These are phyloP conservation scores for Corythornis cristatus DNA, from an alignment of 2,113 vertebrate species.

Conservation along the genomic window DNA sequence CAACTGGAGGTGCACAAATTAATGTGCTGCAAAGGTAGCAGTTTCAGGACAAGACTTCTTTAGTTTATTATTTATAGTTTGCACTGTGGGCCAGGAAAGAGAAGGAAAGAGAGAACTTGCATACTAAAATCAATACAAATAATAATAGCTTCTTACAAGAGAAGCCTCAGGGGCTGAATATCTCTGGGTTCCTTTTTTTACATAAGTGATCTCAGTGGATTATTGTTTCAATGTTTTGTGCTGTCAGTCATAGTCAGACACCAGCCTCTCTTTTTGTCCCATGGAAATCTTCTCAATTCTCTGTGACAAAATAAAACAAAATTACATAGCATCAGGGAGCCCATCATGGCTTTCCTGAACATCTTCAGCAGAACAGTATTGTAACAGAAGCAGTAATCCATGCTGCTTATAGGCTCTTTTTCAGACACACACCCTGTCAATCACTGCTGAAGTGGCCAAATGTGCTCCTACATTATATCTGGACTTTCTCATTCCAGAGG, in stretches of 20 bases:
- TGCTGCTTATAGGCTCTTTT: background rate
- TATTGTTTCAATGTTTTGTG: conserved; percentile 41
- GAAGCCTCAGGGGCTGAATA: conserved; percentile 51
- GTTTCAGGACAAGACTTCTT: conserved; percentile 41
- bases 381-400: background rate
- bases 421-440: background rate
- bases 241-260: conserved; percentile 42
- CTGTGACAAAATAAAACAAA: conserved; percentile 42
- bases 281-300: conserved; percentile 15
- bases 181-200: conserved; percentile 36
- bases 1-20: conserved; percentile 5
- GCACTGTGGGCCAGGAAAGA: conserved; percentile 40
- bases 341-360: background rate
- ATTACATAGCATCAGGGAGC: background rate
- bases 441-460: background rate
- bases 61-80: conserved; percentile 74
- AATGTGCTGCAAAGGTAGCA: conserved; percentile 33
- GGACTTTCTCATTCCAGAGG: background rate
- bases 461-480: background rate
- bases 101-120: conserved; percentile 41
- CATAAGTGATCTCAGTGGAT: conserved; percentile 29
- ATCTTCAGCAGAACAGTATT: background rate
- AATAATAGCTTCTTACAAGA: conserved; percentile 68
- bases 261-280: conserved; percentile 1
- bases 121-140: conserved; percentile 77